Evolutionary conservation across 2,797 vertebrate species (phyloP), one percentile per base, ranked within the genome.

Genomic region (Enteromius treurensis): DNA sequence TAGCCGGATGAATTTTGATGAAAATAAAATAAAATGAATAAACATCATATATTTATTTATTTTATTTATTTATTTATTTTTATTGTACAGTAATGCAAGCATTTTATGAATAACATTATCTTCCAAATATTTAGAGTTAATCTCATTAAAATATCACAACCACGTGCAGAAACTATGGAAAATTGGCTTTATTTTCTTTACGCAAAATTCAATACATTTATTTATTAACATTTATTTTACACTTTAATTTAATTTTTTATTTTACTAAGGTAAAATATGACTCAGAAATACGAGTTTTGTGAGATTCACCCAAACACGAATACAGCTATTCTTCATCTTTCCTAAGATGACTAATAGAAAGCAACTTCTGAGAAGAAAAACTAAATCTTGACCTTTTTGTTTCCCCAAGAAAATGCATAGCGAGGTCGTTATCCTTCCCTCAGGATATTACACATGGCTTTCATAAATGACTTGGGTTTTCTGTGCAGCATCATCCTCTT

Each of bases 391-490:
- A 77, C 62, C 62, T 73, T 83, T 79, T 79, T 76, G 29, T 77
- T n/a, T 62, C 49, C 85, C 93, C 92, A 91, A 90, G 89, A 90
- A 93, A 95, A 95, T 98, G 96, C 97, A 98, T 96, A 97, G 92
- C 88, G 89, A 96, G 87, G 92, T 64, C 84, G 82, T 34, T 26
- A 8, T 90, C 88, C 86, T 8, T 87, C 60, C 6, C 29, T 23
- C 7, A 55, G 77, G 82, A 84, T 7, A 3, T 96, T 95, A 99
- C 93, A 99, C 98, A 91, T 98, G 97, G 96, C 97, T 99, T 96
- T 99, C 97, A 5, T 97, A 98, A 77, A 97, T 91, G 89, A 98
- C 92, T 11, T 96, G 96, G 71, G 93, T 93, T 75, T 93, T 90
- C 87, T 62, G 85, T 79, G 77, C 14, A n/a, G 10, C 78, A 73